Evolutionary conservation across 2,113 vertebrate species (phyloP), one percentile per base, ranked within the genome.

Genomic region (Thamnophis sirtalis): DNA sequence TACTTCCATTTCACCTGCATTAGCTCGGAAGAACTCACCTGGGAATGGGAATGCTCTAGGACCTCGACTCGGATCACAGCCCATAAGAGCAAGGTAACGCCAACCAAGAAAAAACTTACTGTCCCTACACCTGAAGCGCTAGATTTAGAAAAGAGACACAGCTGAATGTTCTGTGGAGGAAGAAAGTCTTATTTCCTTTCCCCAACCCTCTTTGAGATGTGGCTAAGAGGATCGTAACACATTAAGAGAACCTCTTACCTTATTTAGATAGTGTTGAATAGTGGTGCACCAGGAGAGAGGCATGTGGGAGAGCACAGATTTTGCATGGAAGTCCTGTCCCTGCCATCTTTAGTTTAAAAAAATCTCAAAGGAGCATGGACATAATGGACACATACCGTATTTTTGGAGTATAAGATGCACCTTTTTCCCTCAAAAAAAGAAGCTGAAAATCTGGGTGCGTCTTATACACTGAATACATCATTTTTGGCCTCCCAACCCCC

Each of bases 1-100:
- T 93, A 99, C 99, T 95, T 99, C 99, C 96, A 99, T 99, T 96
- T 99, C 99, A 92, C 99, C 99, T 63, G 99, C 99, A 15, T 96
- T 99, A 97, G 98, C 98, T 15, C 98, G 99, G 95, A 99, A 99
- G 97, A 99, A 99, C 96, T 99, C 99, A 90, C 98, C 99, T 0
- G 98, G 98, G 88, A 99, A 99, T 0, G 99, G 99, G 86, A 98
- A 97, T 19, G 98, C 98, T 22, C 96, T 99, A 84, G 99, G 98
- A 24, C 98, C 98, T 56, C 97, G 98, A 68, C 95, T 98, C 19
- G 98, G 98, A 94, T 98, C 98, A 43, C 99, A 99, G 93, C 98
- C 98, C 92, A 98, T 99, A 91, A 97, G 99, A 96, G 99, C 99
- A 95, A 99, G 99, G 99, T 99, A 97, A 86, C 17, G 1, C 28